These are phyloP conservation scores for Ecdyonurus torrentis DNA, from an alignment of 2,888 invertebrate species.

Conservation along the genomic window DNA sequence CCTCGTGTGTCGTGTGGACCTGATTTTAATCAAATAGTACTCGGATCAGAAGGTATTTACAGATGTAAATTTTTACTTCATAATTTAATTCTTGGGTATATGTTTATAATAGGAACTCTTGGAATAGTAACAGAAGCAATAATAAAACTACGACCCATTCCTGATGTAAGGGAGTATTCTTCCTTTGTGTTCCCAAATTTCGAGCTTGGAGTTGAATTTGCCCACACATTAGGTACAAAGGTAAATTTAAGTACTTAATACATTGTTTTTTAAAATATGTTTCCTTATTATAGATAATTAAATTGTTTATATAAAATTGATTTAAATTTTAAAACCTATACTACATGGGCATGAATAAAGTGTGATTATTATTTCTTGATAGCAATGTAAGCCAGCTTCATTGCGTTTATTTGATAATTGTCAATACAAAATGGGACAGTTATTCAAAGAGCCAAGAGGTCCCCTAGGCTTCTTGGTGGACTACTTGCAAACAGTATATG, in stretches of 20 bases:
- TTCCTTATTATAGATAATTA: no score
- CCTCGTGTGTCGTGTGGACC: conserved; percentile 37
- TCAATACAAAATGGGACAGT: conserved; percentile 36
- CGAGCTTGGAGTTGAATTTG: conserved; percentile 33
- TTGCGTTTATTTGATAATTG: conserved; percentile 41
- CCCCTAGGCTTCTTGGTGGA: conserved; percentile 28
- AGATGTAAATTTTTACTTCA: no score
- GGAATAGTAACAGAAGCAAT: conserved; percentile 41
- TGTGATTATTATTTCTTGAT: no score
- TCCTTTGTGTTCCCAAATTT: conserved; percentile 39
- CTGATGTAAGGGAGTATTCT: conserved; percentile 34
- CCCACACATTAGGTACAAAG: conserved; percentile 35
- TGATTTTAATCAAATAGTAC: conserved; percentile 36
- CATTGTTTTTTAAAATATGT: no score
- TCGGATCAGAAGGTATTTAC: conserved; percentile 40
- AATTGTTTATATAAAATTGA: no score
- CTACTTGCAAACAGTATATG: conserved; percentile 32
- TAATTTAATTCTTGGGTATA: no score
- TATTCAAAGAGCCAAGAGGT: conserved; percentile 16
- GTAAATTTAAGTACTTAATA: conserved; percentile 20
- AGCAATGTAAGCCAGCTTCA: conserved; percentile 40
- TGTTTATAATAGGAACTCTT: conserved; percentile 29
- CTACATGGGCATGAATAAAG: no score
- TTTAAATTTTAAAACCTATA: no score
- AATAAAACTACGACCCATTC: conserved; percentile 36